Evolutionary conservation across 2,113 vertebrate genomes (phyloP), one percentile per base, ranked within the genome.

Genomic region (Heterotis niloticus): DNA sequence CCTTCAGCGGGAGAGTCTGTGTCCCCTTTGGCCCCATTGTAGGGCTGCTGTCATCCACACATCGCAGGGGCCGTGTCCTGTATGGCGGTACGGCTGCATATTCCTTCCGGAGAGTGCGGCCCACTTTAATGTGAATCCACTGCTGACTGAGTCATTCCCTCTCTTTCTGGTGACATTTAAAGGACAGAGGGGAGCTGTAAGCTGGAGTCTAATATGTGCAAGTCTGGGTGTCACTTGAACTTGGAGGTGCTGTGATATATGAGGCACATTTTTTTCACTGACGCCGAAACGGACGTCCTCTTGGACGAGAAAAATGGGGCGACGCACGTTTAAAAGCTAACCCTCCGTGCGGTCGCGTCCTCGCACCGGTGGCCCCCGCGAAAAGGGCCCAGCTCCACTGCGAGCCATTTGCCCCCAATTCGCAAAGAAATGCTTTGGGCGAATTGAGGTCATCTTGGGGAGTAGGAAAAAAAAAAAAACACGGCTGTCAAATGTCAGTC

Each of bases 401-500:
- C 20, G 56, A 81, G 64, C 59, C 56, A 74, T 77, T 82, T 75
- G 77, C 81, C 83, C 80, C 26, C 76, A 75, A 75, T 80, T 52
- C 75, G 64, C 66, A 52, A 57, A 71, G 57, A 71, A 4, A 34
- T 75, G 74, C 23, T 76, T 79, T 64, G 76, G 79, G 78, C 81
- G 74, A 83, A 81, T 80, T 78, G 77, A 76, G 75, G 75, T 82
- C 76, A 64, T 26, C 71, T 18, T n/a, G 74, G 26, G 26, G 11
- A 72, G 20, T 44, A 44, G 34, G 7, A 73, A 78, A 81, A 81
- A 79, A 74, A 73, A 78, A 81, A 81, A 79, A 74, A 78, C 70
- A 82, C 24, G 73, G 75, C 78, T 83, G 83, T 84, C 80, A 84
- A 82, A 82, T 82, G 77, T 84, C 85, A 84, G 77, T 20, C 65